These are phyloP conservation scores for Gasteruption jaculator DNA, from an alignment of 2,888 invertebrate species.

Conservation along the genomic window DNA sequence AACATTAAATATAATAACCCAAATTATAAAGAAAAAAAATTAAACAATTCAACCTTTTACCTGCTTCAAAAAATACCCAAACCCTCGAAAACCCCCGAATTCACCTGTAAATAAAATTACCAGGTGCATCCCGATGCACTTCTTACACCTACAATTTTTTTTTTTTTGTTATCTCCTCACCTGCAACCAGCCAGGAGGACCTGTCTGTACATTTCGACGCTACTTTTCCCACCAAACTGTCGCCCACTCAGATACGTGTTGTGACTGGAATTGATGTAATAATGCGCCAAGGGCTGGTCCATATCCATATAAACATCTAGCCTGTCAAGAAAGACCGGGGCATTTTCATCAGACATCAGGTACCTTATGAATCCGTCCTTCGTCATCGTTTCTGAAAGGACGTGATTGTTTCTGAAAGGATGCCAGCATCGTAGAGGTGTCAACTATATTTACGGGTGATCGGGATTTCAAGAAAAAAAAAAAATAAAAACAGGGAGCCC, in stretches of 20 bases:
- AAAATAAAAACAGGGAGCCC: neutral
- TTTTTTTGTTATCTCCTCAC: no score
- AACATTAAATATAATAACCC: no score
- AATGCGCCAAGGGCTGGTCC: conserved; percentile 97
- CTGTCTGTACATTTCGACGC: conserved; percentile 99
- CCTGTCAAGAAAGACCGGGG: conserved; percentile 97
- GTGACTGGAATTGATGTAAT: conserved; percentile 98
- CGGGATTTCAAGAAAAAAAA: neutral
- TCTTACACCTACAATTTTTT: no score
- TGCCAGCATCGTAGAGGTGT: conserved; percentile 24
- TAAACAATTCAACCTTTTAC: no score
- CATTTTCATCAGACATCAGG: conserved; percentile 99
- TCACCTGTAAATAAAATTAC: no score
- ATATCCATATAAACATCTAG: conserved; percentile 97
- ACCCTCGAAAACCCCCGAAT: no score
- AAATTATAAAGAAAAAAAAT: no score
- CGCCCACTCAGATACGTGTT: conserved; percentile 91
- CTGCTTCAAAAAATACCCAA: no score
- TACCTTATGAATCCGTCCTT: conserved; percentile 97
- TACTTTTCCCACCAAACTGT: conserved; percentile 97
- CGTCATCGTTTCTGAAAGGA: conserved; percentile 69
- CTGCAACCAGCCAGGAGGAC: conserved; percentile 95
- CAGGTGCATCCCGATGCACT: no score
- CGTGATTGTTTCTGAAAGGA: conserved; percentile 33
- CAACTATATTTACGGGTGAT: conserved; percentile 16